A percentile compares a stretch with the other conserved stretches of the same genome.
phyloP scores from a whole-genome alignment of 2,113 vertebrate species.

The Cottus gobio region DNA sequence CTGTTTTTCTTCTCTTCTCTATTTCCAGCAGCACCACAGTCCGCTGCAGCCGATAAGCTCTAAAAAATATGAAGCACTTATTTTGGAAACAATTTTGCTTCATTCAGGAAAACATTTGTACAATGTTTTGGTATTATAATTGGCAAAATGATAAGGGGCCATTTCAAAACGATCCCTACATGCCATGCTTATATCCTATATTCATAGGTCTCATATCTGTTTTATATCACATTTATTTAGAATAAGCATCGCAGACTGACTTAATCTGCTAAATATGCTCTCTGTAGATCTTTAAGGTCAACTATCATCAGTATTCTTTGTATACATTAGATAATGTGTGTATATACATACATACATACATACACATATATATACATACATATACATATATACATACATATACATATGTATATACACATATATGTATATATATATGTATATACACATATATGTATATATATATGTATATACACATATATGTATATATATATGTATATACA shows the following conservation, averaged over 20 bases:
- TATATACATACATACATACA: too few relatives aligned
- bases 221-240: neutral
- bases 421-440: too few relatives aligned
- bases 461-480: too few relatives aligned
- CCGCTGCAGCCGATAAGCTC: slow-evolving; percentile 1
- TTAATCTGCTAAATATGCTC: too few relatives aligned
- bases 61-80: neutral
- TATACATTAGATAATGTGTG: neutral
- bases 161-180: neutral
- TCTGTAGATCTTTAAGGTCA: neutral
- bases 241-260: neutral
- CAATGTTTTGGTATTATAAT: neutral
- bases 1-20: neutral
- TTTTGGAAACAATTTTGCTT: neutral
- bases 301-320: neutral
- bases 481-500: too few relatives aligned
- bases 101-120: neutral
- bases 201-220: neutral
- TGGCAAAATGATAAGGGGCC: neutral
- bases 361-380: too few relatives aligned
- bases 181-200: neutral
- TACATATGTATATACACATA: too few relatives aligned
- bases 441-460: too few relatives aligned
- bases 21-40: slow-evolving; percentile 9
- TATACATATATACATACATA: too few relatives aligned